Base-by-base conservation (phyloP, 2,888 invertebrate genomes). In the Pristionchus exspectatus region DNA sequence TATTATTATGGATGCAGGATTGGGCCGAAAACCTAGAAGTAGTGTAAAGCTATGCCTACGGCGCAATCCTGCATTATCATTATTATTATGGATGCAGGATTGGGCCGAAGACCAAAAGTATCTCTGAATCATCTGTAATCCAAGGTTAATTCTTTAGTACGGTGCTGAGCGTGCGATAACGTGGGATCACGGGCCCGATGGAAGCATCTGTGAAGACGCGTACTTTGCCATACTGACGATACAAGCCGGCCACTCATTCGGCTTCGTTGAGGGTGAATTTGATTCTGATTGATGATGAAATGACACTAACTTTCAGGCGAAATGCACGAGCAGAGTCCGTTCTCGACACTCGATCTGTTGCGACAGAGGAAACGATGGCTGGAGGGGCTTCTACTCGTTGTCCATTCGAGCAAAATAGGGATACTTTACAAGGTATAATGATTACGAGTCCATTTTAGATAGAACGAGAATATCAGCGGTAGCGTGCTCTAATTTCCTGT, bases 311-410 rank as follows among this genome's bases (percentile, higher is more conserved):
- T 44, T 92, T n/a, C 77, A 94, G 93, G 98, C 86, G 98, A 98
- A 96, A 98, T 98, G 98, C 98, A 98, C 97, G 98, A 98, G 95
- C 98, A 98, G 95, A 98, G 98, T 10, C 98, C 98, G 7, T 98
- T 98, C 95, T 97, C 98, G 2, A 96, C 98, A 56, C 97, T 97
- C 97, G 98, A 98, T 95, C 98, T 98, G 95, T 96, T 98, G 93
- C 98, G 98, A 95, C 98, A 98, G 95, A 96, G 98, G 90, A 98
- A 98, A 95, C 96, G 98, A 89, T 98, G 98, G 98, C 96, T 98
- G 88, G 96, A 96, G 93, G 96, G 96, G 81, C 96, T 96, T 87
- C 95, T 94, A 88, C 94, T 96, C 30, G 95, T 96, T 10, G 96
- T 95, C 21, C 96, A 96, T 91, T 93, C 93, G n/a, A 91, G 91